phyloP scores from a whole-genome alignment of 2,797 vertebrate genomes.

The Vireo griseus region DNA sequence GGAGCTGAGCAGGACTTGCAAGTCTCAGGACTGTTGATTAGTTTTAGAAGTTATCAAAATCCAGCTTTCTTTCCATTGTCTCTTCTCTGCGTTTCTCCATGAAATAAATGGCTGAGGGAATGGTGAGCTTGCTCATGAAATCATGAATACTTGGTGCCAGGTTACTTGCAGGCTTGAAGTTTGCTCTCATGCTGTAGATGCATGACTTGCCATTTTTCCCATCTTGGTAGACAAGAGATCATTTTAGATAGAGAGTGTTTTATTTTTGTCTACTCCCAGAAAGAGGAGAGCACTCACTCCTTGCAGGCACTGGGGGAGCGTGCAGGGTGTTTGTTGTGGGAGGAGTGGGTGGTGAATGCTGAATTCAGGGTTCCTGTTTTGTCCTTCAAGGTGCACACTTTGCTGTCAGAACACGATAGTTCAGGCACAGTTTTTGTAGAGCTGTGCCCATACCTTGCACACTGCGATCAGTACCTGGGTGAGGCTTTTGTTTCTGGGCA shows the following conservation, averaged over 20 bases:
- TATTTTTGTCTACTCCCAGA: neutral
- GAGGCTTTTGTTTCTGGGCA: neutral
- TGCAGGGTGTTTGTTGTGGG: neutral
- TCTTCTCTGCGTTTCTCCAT: neutral
- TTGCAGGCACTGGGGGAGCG: neutral
- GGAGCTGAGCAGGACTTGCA: neutral
- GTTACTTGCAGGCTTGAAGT: neutral
- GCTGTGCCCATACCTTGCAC: neutral
- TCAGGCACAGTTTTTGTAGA: neutral
- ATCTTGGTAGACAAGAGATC: neutral
- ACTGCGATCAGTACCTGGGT: neutral
- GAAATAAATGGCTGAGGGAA: neutral
- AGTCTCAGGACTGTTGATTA: neutral
- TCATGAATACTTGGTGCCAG: neutral
- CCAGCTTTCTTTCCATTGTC: neutral
- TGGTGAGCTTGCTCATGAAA: neutral
- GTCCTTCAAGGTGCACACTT: neutral
- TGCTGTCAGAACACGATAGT: neutral
- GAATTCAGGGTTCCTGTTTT: neutral
- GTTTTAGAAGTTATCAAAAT: neutral
- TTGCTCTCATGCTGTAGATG: neutral
- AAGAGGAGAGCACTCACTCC: neutral
- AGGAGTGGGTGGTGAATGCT: neutral
- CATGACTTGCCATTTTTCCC: neutral
- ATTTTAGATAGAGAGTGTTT: neutral